Evolutionary conservation across 2,113 vertebrate species (phyloP).

Genomic region (Anser cygnoides): DNA sequence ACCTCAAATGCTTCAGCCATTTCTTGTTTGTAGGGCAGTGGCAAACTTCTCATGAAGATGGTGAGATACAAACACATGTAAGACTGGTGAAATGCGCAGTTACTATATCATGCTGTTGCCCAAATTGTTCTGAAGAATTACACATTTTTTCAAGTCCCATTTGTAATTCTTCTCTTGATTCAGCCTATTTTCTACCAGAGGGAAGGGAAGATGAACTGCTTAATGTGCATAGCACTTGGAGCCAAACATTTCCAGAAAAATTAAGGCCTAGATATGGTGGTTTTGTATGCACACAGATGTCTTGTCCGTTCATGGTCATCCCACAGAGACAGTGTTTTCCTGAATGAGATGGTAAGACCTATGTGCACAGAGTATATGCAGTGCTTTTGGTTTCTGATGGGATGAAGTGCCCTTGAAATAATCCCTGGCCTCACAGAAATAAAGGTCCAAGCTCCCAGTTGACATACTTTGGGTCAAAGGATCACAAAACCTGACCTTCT

Average conservation of each 20-base stretch:
- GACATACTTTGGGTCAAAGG: not conserved
- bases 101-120: not conserved
- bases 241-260: constrained; percentile 4
- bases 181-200: not conserved
- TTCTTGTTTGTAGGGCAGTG: not conserved
- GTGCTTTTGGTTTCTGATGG: not conserved
- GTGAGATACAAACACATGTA: not conserved
- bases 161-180: not conserved
- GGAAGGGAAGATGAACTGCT: not conserved
- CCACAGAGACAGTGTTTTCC: not conserved
- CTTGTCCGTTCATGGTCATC: not conserved
- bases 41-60: not conserved
- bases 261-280: not conserved
- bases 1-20: not conserved
- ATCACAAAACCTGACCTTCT: not conserved
- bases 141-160: not conserved
- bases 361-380: not conserved
- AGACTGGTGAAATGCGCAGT: not conserved
- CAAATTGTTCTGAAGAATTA: not conserved
- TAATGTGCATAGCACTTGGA: constrained; percentile 8
- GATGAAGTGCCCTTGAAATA: not conserved
- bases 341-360: not conserved
- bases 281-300: constrained; percentile 9
- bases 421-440: not conserved
- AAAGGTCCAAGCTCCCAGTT: not conserved